Percentiles rank a stretch among this genome's conserved stretches.
These are phyloP conservation scores for Chouioia cunea DNA, from an alignment of 2,888 invertebrate species.

Conservation along the genomic window DNA sequence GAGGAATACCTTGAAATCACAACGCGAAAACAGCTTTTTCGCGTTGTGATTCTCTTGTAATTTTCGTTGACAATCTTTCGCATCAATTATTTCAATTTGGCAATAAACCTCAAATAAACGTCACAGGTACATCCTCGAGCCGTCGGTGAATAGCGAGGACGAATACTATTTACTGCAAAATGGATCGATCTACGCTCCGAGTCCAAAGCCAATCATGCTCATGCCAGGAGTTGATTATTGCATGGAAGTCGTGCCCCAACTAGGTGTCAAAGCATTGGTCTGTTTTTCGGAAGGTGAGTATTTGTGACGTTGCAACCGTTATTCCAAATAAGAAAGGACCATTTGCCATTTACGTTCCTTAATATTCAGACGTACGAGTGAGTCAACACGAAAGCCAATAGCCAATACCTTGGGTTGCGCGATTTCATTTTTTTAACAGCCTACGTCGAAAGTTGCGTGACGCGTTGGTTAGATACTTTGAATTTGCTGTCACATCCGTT, in stretches of 20 bases:
- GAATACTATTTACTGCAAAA: slow-evolving; percentile 73
- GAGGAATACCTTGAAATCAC: too few relatives aligned
- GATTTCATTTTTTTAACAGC: not conserved
- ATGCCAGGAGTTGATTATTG: slow-evolving; percentile 72
- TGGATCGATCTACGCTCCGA: slow-evolving; percentile 73
- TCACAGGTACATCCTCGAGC: slow-evolving; percentile 72
- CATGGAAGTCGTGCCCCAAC: slow-evolving; percentile 73
- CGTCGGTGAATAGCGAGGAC: slow-evolving; percentile 69
- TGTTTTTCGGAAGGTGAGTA: slow-evolving; percentile 67
- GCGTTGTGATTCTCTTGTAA: too few relatives aligned
- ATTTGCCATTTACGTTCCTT: too few relatives aligned
- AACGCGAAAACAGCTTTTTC: too few relatives aligned
- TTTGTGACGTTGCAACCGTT: not conserved
- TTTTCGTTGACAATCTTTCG: too few relatives aligned
- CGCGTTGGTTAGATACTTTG: slow-evolving; percentile 25
- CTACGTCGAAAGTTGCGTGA: not conserved
- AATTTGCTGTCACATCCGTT: slow-evolving; percentile 23
- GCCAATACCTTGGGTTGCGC: slow-evolving; percentile 1
- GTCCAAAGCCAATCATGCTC: slow-evolving; percentile 69
- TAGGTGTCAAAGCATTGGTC: slow-evolving; percentile 70
- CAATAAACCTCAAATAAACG: too few relatives aligned
- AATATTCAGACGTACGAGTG: not conserved
- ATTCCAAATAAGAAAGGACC: too few relatives aligned
- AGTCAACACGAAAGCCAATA: slow-evolving; percentile 10
- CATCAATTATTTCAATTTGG: too few relatives aligned